phyloP scores from a whole-genome alignment of 1,140 invertebrate genomes.

The Branchinecta lynchi region DNA sequence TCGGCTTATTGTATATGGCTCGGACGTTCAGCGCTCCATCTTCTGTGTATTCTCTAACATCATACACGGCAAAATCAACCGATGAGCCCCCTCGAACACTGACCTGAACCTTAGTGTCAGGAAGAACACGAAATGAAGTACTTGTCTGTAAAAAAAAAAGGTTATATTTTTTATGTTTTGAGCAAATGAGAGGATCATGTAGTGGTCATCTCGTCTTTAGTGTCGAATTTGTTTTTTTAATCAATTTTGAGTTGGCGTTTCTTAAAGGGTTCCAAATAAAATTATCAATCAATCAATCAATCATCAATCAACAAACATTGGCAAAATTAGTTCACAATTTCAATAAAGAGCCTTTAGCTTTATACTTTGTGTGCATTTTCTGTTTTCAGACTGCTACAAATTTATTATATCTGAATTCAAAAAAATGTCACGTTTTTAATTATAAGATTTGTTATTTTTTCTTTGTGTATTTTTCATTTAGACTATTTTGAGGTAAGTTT shows the following conservation, averaged over 20 bases:
- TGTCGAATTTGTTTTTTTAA: too few relatives aligned
- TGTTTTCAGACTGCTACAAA: too few relatives aligned
- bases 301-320: background rate
- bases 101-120: conserved; percentile 36
- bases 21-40: conserved; percentile 48
- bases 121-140: conserved; percentile 33
- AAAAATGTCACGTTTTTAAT: too few relatives aligned
- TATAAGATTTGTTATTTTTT: too few relatives aligned
- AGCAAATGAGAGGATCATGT: background rate
- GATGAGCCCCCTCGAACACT: conserved; percentile 49
- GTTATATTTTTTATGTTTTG: background rate
- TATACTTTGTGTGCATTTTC: too few relatives aligned
- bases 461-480: too few relatives aligned
- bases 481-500: too few relatives aligned
- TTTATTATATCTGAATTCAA: too few relatives aligned
- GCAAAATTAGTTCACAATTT: background rate
- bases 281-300: conserved; percentile 1
- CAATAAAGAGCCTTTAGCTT: too few relatives aligned
- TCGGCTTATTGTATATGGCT: conserved; percentile 33
- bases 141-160: conserved; percentile 22
- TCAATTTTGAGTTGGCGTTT: too few relatives aligned
- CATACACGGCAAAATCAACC: conserved; percentile 48
- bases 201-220: too few relatives aligned
- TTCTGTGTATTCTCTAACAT: conserved; percentile 32
- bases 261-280: background rate